phyloP scores from a whole-genome alignment of 2,888 invertebrate genomes.

The Fabriciana adippe region DNA sequence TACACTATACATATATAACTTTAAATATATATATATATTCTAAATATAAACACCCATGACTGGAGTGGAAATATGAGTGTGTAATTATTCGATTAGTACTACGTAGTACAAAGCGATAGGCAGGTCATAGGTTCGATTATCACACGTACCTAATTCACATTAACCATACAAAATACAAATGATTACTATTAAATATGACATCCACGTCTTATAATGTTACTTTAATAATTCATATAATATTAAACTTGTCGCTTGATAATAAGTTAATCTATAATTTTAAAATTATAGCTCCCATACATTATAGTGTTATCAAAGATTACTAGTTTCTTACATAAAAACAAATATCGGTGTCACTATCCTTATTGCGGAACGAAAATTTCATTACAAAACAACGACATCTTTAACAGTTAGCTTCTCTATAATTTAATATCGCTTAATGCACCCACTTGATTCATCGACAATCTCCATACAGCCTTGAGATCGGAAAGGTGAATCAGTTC shows the following conservation, averaged over 20 bases:
- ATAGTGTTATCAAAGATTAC: constrained; percentile 1
- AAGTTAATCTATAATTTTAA: not conserved
- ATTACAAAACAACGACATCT: constrained; percentile 27
- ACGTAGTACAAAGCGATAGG: no score
- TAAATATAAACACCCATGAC: not conserved
- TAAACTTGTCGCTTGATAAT: no score
- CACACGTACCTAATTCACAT: no score
- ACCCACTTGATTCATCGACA: constrained; percentile 37
- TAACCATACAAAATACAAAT: no score
- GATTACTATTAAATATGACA: no score
- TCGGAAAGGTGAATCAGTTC: constrained; percentile 40
- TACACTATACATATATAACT: no score
- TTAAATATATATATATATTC: no score
- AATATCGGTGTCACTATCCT: constrained; percentile 4
- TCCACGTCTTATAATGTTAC: no score
- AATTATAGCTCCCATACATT: constrained; percentile 1
- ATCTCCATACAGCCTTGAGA: constrained; percentile 41
- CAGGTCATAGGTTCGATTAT: no score
- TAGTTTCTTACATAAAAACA: constrained; percentile 8
- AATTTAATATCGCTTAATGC: constrained; percentile 37
- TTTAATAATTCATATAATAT: no score
- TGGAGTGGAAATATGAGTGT: not conserved
- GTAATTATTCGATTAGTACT: not conserved
- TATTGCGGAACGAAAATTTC: constrained; percentile 19
- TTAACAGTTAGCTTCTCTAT: constrained; percentile 31